Conservation (phyloP, 30 jellyfish, hydroid and myxozoan genomes). For the Cassiopea xamachana region DNA sequence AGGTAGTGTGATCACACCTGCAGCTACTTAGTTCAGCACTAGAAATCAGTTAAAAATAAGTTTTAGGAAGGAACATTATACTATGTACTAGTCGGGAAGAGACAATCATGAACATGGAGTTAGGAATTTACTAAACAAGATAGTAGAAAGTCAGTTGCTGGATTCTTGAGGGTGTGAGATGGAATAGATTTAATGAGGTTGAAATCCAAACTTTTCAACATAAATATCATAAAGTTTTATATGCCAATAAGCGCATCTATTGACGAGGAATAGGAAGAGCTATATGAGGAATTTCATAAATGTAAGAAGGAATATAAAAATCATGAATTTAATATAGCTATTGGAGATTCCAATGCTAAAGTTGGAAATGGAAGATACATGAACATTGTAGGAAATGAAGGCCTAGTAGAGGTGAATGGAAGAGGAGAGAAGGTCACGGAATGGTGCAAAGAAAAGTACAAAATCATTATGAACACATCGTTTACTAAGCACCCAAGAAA, state of each 20-base stretch:
- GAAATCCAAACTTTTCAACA: slow-evolving; percentile 35
- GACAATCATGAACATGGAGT: slow-evolving; percentile 46
- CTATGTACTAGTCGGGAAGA: slow-evolving; percentile 38
- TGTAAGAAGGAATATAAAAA: slow-evolving; percentile 28
- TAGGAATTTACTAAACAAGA: background rate
- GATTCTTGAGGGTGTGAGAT: slow-evolving; percentile 19
- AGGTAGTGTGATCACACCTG: slow-evolving; percentile 52
- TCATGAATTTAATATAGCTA: slow-evolving; percentile 16
- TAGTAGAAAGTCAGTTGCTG: background rate
- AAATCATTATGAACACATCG: background rate
- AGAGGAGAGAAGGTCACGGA: slow-evolving; percentile 14
- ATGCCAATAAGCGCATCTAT: slow-evolving; percentile 23
- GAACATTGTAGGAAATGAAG: too few species aligned
- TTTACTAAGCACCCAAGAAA: too few species aligned
- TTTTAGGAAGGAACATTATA: slow-evolving; percentile 8
- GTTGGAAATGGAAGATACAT: too few species aligned
- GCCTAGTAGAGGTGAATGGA: slow-evolving; percentile 13
- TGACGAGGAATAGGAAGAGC: slow-evolving; percentile 17
- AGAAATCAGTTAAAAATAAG: slow-evolving; percentile 28
- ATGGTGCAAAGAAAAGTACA: background rate
- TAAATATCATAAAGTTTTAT: slow-evolving; percentile 21
- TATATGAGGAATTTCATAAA: slow-evolving; percentile 32
- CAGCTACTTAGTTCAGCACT: slow-evolving; percentile 1
- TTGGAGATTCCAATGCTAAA: background rate
- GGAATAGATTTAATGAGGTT: slow-evolving; percentile 22